Evolutionary conservation across 2,113 vertebrate species (phyloP), one percentile per base, ranked within the genome.

Genomic region (Crotalus viridis): DNA sequence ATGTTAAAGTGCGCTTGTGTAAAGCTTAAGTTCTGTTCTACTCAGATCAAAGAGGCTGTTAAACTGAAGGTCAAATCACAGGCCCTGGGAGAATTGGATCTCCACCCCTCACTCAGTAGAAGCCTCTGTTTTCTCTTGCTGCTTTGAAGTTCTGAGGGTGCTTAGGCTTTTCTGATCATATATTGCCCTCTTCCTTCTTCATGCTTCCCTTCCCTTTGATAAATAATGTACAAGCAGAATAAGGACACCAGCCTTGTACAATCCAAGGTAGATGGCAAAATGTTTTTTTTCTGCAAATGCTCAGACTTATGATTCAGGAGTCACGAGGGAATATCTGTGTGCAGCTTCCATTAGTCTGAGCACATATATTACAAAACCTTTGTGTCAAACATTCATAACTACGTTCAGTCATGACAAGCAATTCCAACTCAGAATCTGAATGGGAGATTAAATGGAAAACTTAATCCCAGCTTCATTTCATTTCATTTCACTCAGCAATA

Each of bases 11-110:
- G 2, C 46, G 2, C 22, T 95, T 94, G 90, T 94, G 90, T 86
- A 94, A 90, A 86, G 39, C 39, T 91, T 93, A 86, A 64, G 89
- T 93, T 94, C 15, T 87, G 54, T 85, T 92, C 92, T 92, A n/a
- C 39, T 39, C 56, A 91, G 91, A 95, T 95, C 91, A 97, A 96
- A 96, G 93, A 92, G 91, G 57, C 85, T 57, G 61, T 93, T 93
- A 94, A 85, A 91, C 33, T 43, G 69, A 90, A 90, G 92, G 96
- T 96, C 95, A 96, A 95, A 46, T 6, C 9, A 8, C 2, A 13
- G 95, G 39, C 91, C 94, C 86, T 94, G 93, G 95, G 94, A 94
- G 89, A 26, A 92, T 94, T 96, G 96, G 91, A 93, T 81, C 92
- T 91, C 21, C 94, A 10, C 33, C 33, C 56, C 33, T 59, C 52